phyloP scores from a whole-genome alignment of 2,888 invertebrate genomes.

The Escarpia spicata region DNA sequence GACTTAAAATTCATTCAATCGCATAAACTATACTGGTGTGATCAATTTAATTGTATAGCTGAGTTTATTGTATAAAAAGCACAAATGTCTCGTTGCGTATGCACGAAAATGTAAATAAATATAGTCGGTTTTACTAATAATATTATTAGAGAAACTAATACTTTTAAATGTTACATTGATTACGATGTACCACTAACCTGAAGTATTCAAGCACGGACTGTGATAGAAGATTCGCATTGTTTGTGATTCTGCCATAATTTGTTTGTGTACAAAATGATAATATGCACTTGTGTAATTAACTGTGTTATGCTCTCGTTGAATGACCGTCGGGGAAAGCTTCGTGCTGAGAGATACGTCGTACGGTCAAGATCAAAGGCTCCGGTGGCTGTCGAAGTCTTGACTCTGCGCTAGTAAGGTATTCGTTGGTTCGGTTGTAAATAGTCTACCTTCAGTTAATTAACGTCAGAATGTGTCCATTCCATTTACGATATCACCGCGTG shows the following conservation, averaged over 20 bases:
- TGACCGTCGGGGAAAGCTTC: not conserved
- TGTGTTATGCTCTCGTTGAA: not conserved
- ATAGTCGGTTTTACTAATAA: not conserved
- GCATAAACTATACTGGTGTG: too few species aligned
- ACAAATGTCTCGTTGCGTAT: not conserved
- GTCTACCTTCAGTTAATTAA: not conserved
- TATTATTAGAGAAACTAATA: not conserved
- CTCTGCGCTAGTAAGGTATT: not conserved
- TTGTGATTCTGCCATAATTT: conserved; percentile 16
- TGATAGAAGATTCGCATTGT: conserved; percentile 1
- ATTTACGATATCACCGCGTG: not conserved
- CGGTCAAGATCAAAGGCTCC: not conserved
- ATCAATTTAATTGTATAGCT: too few species aligned
- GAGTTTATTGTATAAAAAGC: not conserved
- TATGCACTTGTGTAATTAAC: not conserved
- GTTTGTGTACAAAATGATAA: not conserved
- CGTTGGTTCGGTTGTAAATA: not conserved
- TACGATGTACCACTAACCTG: not conserved
- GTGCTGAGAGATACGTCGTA: not conserved
- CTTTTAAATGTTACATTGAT: not conserved
- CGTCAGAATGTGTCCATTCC: not conserved
- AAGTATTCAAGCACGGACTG: conserved; percentile 13
- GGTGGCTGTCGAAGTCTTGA: not conserved
- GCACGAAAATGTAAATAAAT: not conserved
- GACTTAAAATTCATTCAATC: too few species aligned